These are phyloP conservation scores for Aphelinus atriplicis DNA, from an alignment of 1,140 invertebrate genomes.

Conservation along the genomic window DNA sequence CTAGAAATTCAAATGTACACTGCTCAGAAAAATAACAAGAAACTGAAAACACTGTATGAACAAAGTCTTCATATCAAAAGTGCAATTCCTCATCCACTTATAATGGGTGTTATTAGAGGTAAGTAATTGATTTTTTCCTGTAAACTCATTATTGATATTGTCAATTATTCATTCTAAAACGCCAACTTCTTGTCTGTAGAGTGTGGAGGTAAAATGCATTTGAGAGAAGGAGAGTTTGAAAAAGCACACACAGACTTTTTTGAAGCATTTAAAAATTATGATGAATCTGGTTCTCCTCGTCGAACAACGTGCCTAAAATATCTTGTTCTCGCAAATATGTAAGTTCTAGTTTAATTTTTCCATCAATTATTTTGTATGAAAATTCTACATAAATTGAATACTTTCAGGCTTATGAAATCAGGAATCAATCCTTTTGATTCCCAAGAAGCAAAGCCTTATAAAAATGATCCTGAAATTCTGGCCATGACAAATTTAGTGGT, in stretches of 20 bases:
- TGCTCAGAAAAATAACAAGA: conserved; percentile 99
- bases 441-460: conserved; percentile 99
- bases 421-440: conserved; percentile 99
- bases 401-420: conserved; percentile 94
- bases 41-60: conserved; percentile 97
- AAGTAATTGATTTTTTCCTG: conserved; percentile 33
- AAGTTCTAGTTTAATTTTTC: conserved; percentile 45
- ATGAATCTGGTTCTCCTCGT: conserved; percentile 97
- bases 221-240: conserved; percentile 98
- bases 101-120: conserved; percentile 99
- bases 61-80: conserved; percentile 99
- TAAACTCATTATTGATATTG: neutral
- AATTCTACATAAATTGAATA: conserved; percentile 22
- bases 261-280: conserved; percentile 99
- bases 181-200: conserved; percentile 70
- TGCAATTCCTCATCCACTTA: conserved; percentile 98
- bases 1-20: conserved; percentile 99
- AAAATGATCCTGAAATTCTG: conserved; percentile 98
- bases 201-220: conserved; percentile 99
- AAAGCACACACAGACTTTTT: conserved; percentile 99
- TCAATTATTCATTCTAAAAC: neutral
- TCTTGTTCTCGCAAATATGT: conserved; percentile 98
- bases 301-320: conserved; percentile 98
- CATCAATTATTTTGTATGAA: conserved; percentile 23
- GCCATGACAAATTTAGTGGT: conserved; percentile 99